These are phyloP conservation scores for Tiliacea citrago DNA, from an alignment of 2,888 invertebrate genomes.

Conservation along the genomic window DNA sequence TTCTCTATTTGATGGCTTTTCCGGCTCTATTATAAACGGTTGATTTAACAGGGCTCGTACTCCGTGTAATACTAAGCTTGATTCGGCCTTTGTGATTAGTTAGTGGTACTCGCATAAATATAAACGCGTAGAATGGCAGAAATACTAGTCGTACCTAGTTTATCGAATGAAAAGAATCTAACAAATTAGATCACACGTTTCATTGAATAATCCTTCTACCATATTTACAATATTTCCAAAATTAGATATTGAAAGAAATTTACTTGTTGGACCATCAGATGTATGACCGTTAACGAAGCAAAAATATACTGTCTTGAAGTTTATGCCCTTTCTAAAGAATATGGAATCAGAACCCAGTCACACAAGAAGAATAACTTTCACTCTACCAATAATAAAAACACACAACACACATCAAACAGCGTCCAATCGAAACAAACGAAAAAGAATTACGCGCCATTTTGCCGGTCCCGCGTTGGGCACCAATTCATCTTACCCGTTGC, in stretches of 20 bases:
- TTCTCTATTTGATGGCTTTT: conserved; percentile 51
- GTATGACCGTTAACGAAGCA: not conserved
- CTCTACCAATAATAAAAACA: not conserved
- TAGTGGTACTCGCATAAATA: conserved; percentile 44
- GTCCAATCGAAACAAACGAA: conserved; percentile 38
- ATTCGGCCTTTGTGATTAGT: conserved; percentile 47
- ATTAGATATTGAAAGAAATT: not conserved
- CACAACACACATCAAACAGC: not conserved
- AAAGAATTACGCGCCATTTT: conserved; percentile 32
- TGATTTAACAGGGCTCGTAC: conserved; percentile 40
- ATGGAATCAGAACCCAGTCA: not conserved
- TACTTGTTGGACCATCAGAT: not conserved
- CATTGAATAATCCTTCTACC: not conserved
- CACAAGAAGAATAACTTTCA: not conserved
- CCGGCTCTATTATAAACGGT: conserved; percentile 53
- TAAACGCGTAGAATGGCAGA: conserved; percentile 10
- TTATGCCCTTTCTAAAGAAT: too few species aligned
- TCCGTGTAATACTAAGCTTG: conserved; percentile 35
- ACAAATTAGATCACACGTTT: not conserved
- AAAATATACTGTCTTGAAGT: not conserved
- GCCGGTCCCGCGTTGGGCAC: conserved; percentile 54
- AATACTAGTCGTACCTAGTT: conserved; percentile 19
- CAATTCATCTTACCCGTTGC: conserved; percentile 69
- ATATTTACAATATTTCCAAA: not conserved
- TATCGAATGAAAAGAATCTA: conserved; percentile 3